Base-by-base conservation (phyloP, 2,797 vertebrate species). In the Kryptolebias ocellatus region DNA sequence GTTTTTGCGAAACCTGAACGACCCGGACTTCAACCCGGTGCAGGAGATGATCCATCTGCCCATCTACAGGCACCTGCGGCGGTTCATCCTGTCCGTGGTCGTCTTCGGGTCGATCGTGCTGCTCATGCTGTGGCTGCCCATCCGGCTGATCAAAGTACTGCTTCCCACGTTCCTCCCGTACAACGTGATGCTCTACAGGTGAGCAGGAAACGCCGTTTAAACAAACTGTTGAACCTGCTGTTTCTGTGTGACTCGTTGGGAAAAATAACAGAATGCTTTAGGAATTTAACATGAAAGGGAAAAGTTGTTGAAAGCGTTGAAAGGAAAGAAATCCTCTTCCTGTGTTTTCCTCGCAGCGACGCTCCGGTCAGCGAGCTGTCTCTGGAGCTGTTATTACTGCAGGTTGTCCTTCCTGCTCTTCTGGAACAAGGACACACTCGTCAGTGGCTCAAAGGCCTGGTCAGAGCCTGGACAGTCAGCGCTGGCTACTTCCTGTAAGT, bases 1-100 rank as follows among this genome's bases (percentile, higher is more conserved):
- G 98, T 99, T 99, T 95, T 95, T 99, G 83, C 95, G 98, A 93
- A 99, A 99, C 94, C 95, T 99, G 88, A 99, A 99, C 51, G 98
- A 99, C 92, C 98, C 98, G 7, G 98, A 99, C 90, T 99, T 99
- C 79, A 99, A 99, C 88, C 98, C 98, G 17, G 98, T 99, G 52
- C 98, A 99, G 86, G 98, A 99, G 91, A 99, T 99, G 98, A 99
- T 99, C 87, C 98, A 99, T 72, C 93, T 99, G 72, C 98, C 98
- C 37, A 98, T 99, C 89, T 99, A 99, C 73, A 95, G 98, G 89
- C 98, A 99, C 92, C 94, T 99, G 86, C 94, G 98, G 81, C 94
- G 98, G 57, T 99, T 99, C 91, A 97, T 99, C 88, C 91, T 99
- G 76, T 99, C 98, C 11, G 97, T 99, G 94, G 98, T 99, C 63